These are phyloP conservation scores for Orchesella cincta DNA, from an alignment of 1,140 invertebrate species.

Conservation along the genomic window DNA sequence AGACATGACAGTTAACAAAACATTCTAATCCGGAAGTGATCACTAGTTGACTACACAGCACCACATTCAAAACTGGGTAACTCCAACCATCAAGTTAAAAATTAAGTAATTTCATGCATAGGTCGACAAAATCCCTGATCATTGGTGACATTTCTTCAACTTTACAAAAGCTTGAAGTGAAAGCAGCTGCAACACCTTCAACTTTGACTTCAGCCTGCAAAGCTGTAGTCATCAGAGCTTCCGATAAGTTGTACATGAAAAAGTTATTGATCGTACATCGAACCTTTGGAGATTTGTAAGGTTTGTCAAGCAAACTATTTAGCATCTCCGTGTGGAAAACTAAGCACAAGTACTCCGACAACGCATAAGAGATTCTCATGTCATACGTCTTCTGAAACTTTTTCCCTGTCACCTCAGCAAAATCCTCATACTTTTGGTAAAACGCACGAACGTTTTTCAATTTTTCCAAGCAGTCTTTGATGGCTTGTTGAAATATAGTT, in stretches of 20 bases:
- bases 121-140: no score
- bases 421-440: conserved; percentile 17
- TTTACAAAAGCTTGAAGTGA: not conserved
- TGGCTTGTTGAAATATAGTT: not conserved
- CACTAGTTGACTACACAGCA: no score
- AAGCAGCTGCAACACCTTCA: no score
- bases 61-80: no score
- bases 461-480: not conserved
- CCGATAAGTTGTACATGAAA: conserved; percentile 8
- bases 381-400: conserved; percentile 14
- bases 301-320: conserved; percentile 33
- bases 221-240: no score
- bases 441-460: not conserved
- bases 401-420: not conserved
- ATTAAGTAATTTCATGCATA: no score
- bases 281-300: conserved; percentile 19
- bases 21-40: no score
- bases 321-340: conserved; percentile 29
- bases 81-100: no score
- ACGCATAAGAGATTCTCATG: conserved; percentile 8
- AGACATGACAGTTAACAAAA: no score
- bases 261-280: conserved; percentile 37
- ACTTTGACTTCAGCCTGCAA: no score
- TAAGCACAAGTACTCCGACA: conserved; percentile 16
- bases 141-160: not conserved